Percentiles rank a stretch among this genome's conserved stretches.
phyloP scores from a whole-genome alignment of 2,797 vertebrate genomes.

The Ctenochaetus hawaiiensis region DNA sequence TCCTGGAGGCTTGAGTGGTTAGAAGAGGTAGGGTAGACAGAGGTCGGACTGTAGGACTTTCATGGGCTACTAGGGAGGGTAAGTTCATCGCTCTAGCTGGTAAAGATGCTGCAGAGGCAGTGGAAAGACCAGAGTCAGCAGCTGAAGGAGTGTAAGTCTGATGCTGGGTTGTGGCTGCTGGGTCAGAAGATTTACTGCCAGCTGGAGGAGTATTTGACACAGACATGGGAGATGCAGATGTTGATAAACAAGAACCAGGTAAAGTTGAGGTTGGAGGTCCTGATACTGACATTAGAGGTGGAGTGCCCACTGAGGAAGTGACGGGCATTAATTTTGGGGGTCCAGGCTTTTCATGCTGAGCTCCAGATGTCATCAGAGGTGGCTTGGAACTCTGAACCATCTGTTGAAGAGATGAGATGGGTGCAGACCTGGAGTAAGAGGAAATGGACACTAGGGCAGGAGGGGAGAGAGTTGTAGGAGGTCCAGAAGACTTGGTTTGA shows the following conservation, averaged over 20 bases:
- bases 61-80: constrained; percentile 48
- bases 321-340: constrained; percentile 55
- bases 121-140: constrained; percentile 49
- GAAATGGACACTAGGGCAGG: constrained; percentile 43
- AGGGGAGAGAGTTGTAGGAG: constrained; percentile 41
- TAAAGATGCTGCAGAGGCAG: constrained; percentile 52
- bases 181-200: constrained; percentile 50
- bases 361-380: constrained; percentile 41
- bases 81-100: constrained; percentile 43
- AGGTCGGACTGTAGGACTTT: constrained; percentile 70
- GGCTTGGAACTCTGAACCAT: constrained; percentile 68
- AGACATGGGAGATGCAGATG: constrained; percentile 40
- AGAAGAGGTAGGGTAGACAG: constrained; percentile 79
- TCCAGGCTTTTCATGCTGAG: constrained; percentile 48
- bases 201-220: constrained; percentile 26
- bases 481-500: constrained; percentile 54
- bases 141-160: constrained; percentile 57
- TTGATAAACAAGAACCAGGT: constrained; percentile 38
- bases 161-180: constrained; percentile 35
- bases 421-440: constrained; percentile 50
- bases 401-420: constrained; percentile 68
- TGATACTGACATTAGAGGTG: constrained; percentile 42
- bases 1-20: constrained; percentile 83
- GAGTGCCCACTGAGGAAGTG: constrained; percentile 33
- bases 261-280: constrained; percentile 41